Base-by-base conservation (phyloP, 1,140 invertebrate genomes). In the Asbolus verrucosus region DNA sequence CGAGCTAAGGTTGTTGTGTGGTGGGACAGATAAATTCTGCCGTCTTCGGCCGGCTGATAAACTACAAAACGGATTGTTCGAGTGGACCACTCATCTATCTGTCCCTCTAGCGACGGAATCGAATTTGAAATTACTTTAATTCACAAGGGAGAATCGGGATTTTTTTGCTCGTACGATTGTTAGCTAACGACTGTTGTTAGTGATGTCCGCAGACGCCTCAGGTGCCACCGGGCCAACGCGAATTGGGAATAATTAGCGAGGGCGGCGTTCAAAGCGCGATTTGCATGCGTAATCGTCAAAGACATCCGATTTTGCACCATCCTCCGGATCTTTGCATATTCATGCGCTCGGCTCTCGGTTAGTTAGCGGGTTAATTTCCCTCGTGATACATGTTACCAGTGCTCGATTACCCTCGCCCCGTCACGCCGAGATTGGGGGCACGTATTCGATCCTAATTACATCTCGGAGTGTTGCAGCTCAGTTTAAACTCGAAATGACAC, bases 121-220 rank as follows among this genome's bases (percentile, higher is more conserved):
- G 78, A 80, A 80, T 80, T 80, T 79, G 78, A 80, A 80, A 80
- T 80, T 80, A 80, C 78, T 80, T 80, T 80, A 80, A 80, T 80
- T 80, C 78, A 73, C 78, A 75, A 76, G 78, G 78, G 78, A 80
- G 77, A 73, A 70, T 73, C 73, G 24, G 75, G 77, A 78, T 78
- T 78, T 78, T 36, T 78, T 77, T 77, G 75, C 75, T 70, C 69
- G 70, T 75, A 72, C 76, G 74, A 78, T 76, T 77, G 76, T 77
- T 74, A 77, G 74, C 75, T 78, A 78, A 78, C 77, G 76, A 78
- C 70, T 72, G 73, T 77, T 75, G 76, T 76, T 76, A 75, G 75
- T 62, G 65, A 75, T 67, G 68, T n/a, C n/a, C n/a, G 14, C 9
- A 15, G 1, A 46, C 15, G 15, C 14, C 11, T 3, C 13, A 46